Base-by-base conservation (phyloP, 1,140 invertebrate species). In the Tetragonula clypearis region DNA sequence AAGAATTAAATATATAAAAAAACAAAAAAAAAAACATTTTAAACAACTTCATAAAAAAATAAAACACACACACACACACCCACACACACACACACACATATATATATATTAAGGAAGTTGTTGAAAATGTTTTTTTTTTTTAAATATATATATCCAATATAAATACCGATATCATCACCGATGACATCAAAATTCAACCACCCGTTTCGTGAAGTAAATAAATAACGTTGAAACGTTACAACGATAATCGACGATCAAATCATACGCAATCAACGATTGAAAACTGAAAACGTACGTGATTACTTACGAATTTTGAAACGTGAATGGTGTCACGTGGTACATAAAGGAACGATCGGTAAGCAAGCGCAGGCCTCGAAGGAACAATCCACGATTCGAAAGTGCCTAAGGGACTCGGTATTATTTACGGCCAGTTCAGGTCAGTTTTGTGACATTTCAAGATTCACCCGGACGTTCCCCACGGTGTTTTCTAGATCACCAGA, bases 401-500 rank as follows among this genome's bases (percentile, higher is more conserved):
- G 15, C 8, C 6, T 11, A 77, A 77, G 15, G 15, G 41, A 62
- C 14, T 19, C 8, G 2, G 30, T 58, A 14, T 35, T 60, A n/a
- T n/a, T 8, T 23, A 19, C 17, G 8, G 21, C 11, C 30, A 30
- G 19, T 6, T 41, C 41, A 26, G 60, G 65, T 65, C 30, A 74
- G 53, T 74, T 82, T 74, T 21, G 41, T 30, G 12, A 74, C 41
- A 72, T 58, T 19, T 14, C 56, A 30, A 21, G 19, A 53, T 19
- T 26, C 23, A 65, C 12, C 69, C 71, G 58, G 56, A 74, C 56
- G 71, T 82, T 74, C 41, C 41, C 41, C 30, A 55, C 30, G 30
- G 30, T 55, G 71, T 49, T 75, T 82, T 82, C 79, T 82, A 82
- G 79, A 82, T 49, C 71, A 82, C 71, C 26, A 21, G n/a, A 8